Conservation (phyloP, 1,140 invertebrate species). For the Calliopsis andreniformis region DNA sequence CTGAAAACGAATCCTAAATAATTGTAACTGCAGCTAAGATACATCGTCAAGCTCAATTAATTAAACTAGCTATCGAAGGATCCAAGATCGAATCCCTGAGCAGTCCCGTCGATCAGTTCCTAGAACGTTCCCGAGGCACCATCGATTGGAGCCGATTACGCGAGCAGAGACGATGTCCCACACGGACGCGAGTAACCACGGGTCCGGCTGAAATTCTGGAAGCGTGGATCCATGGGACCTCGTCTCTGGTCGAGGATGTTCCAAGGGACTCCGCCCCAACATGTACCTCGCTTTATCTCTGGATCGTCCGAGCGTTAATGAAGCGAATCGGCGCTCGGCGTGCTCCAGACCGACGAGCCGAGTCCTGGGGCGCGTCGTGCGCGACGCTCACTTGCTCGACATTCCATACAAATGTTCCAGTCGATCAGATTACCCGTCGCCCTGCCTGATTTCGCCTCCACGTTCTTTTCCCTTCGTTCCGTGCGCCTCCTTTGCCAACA, state of each 20-base stretch:
- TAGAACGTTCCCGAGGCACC: not conserved
- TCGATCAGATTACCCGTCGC: constrained; percentile 69
- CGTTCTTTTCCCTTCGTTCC: not conserved
- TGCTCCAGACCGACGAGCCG: constrained; percentile 62
- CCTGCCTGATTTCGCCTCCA: constrained; percentile 29
- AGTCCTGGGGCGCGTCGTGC: constrained; percentile 53
- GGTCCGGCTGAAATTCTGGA: constrained; percentile 27
- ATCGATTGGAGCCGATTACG: not conserved
- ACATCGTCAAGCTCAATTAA: too few species aligned
- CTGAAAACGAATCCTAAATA: too few species aligned
- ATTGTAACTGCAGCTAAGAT: not conserved
- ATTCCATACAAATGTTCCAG: constrained; percentile 73
- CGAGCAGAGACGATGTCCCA: not conserved
- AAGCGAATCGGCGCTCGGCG: constrained; percentile 60
- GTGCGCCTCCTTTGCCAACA: not conserved
- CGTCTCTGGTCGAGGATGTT: constrained; percentile 45
- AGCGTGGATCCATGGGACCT: constrained; percentile 1
- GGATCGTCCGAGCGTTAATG: constrained; percentile 72
- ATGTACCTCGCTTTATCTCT: constrained; percentile 65
- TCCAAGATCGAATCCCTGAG: too few species aligned
- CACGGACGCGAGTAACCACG: not conserved
- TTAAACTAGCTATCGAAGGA: too few species aligned
- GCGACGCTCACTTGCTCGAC: constrained; percentile 70
- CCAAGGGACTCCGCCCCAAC: constrained; percentile 55
- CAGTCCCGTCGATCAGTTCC: too few species aligned